Conservation (phyloP, 1,140 invertebrate genomes). For the Apis dorsata region DNA sequence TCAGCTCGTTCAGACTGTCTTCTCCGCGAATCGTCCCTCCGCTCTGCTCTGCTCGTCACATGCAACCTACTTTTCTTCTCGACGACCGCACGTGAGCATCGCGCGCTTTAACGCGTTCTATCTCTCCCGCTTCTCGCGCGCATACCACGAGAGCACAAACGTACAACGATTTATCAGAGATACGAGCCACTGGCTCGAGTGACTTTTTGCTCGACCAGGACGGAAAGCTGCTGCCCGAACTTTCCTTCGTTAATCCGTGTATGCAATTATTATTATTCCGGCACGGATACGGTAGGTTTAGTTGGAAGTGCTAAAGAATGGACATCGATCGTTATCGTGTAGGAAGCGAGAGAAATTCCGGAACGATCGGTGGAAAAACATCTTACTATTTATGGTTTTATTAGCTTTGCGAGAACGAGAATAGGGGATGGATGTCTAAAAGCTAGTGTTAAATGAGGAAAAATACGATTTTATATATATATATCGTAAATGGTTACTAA, state of each 20-base stretch:
- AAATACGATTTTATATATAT: neutral
- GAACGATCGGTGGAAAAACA: neutral
- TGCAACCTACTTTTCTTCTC: constrained; percentile 31
- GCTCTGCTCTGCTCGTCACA: neutral
- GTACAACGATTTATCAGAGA: neutral
- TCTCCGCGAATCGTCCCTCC: too few relatives aligned
- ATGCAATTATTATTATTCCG: neutral
- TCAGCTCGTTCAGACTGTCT: constrained; percentile 8
- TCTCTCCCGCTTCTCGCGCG: neutral
- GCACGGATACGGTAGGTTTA: too few relatives aligned
- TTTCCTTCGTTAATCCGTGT: neutral
- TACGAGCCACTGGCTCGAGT: neutral
- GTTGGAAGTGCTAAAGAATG: neutral
- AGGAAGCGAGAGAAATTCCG: neutral
- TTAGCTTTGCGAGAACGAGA: neutral
- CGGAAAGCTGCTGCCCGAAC: neutral
- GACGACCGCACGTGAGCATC: neutral
- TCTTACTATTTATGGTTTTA: neutral
- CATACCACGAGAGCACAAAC: too few relatives aligned
- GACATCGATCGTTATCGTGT: neutral
- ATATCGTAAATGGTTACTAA: neutral
- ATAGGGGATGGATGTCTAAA: neutral
- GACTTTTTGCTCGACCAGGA: neutral
- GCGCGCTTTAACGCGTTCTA: constrained; percentile 9
- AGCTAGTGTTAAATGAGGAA: constrained; percentile 9